Percentiles rank a stretch among this genome's conserved stretches.
Conservation (phyloP, 2,797 vertebrate genomes). For the Crenuchus spilurus region DNA sequence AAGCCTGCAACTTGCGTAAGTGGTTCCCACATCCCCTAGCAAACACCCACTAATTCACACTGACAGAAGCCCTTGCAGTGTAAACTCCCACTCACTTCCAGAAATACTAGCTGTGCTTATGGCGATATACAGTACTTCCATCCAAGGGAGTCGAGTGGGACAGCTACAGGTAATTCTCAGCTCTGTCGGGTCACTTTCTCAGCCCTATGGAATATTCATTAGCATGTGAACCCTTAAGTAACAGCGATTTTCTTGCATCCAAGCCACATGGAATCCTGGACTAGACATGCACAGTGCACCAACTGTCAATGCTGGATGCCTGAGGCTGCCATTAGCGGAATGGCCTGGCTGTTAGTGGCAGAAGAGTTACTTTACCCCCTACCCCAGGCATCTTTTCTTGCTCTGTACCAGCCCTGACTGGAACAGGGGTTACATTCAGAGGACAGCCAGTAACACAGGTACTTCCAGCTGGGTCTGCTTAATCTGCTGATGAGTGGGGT, state of each 20-base stretch:
- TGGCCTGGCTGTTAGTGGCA: slow-evolving; percentile 28
- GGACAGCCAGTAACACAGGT: slow-evolving; percentile 20
- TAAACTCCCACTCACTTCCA: slow-evolving; percentile 50
- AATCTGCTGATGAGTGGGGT: slow-evolving; percentile 49
- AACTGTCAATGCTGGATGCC: slow-evolving; percentile 28
- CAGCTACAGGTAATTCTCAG: not conserved
- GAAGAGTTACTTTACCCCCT: slow-evolving; percentile 29
- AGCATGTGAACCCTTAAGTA: slow-evolving; percentile 20
- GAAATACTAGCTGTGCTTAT: slow-evolving; percentile 49
- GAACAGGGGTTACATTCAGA: slow-evolving; percentile 1
- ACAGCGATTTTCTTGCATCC: slow-evolving; percentile 21
- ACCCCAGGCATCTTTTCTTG: slow-evolving; percentile 7
- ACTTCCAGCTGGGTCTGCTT: slow-evolving; percentile 35
- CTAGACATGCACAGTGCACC: slow-evolving; percentile 21
- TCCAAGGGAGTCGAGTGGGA: not conserved
- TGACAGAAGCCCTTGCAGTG: slow-evolving; percentile 52
- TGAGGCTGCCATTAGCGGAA: slow-evolving; percentile 36
- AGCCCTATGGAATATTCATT: not conserved
- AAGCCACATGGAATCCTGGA: slow-evolving; percentile 6
- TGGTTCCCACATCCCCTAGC: slow-evolving; percentile 43
- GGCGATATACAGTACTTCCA: slow-evolving; percentile 17
- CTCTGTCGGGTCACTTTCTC: not conserved
- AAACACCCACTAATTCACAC: slow-evolving; percentile 51
- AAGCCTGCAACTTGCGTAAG: slow-evolving; percentile 47
- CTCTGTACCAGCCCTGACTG: not conserved